Evolutionary conservation across 2,113 vertebrate species (phyloP).

Genomic region (Brachypteracias leptosomus): DNA sequence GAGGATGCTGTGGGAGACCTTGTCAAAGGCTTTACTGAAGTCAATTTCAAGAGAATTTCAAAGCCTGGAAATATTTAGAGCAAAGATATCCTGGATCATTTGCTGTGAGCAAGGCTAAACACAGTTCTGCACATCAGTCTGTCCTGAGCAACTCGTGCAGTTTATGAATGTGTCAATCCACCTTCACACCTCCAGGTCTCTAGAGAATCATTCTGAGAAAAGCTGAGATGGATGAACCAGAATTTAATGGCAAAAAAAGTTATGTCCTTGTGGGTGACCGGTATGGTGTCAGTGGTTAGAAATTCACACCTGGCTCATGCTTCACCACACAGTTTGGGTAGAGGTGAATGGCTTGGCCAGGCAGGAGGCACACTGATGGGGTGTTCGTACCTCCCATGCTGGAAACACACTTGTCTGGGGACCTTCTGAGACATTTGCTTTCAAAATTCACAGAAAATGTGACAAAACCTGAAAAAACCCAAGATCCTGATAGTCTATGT

Average conservation of each 20-base stretch:
- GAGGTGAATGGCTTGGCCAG: background rate
- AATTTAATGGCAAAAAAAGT: background rate
- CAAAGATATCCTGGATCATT: background rate
- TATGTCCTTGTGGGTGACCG: background rate
- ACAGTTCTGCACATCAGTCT: background rate
- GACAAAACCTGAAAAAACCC: background rate
- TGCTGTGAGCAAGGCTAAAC: background rate
- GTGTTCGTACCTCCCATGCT: background rate
- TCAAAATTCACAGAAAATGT: background rate
- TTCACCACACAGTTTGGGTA: background rate
- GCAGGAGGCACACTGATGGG: background rate
- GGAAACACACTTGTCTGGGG: background rate
- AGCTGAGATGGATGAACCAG: background rate
- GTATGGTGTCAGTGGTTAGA: background rate
- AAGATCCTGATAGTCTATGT: background rate
- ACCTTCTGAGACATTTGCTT: background rate
- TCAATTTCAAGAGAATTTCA: background rate
- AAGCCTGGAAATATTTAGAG: background rate
- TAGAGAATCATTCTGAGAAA: background rate
- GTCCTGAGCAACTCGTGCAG: accelerated
- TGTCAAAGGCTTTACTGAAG: too few species aligned
- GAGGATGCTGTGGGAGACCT: too few species aligned
- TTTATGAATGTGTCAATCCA: background rate
- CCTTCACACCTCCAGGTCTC: background rate
- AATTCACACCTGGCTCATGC: background rate